Evolutionary conservation across 35 echinoderm and acorn worm species (phyloP), one percentile per base, ranked within the genome.

Genomic region (Ophiothrix spiculata): DNA sequence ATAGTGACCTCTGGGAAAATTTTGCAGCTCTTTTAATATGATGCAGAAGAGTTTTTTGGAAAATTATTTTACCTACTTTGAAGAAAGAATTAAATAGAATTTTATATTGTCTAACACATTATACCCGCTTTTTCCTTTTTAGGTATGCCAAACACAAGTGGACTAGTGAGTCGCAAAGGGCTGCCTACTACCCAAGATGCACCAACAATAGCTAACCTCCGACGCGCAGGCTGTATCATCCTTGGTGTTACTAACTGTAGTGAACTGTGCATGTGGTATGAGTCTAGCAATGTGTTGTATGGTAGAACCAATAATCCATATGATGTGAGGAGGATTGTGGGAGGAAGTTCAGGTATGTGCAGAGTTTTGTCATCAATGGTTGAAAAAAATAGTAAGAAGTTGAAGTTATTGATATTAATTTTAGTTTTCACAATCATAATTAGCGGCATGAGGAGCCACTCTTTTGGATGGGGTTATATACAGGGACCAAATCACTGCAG

Each of bases 221-320:
- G 87, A 31, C 40, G 81, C 11, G 90, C 94, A 29, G 94, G 94
- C 16, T 92, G 90, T 56, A 90, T 97, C 41, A 80, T 92, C 25
- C 46, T 93, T n/a, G 94, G 90, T 13, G 69, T 93, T 4, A 97
- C 94, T 0, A 97, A 97, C 64, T 78, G 83, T 80, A 93, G 91
- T 46, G 94, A 97, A 38, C 88, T 97, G 13, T 97, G 94, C 85
- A 97, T 97, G 94, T 97, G 94, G 94, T 97, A 97, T 37, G 94
- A 97, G 79, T 97, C 94, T 1, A 78, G 86, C 28, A 97, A 93
- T 46, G 86, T 81, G 63, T 87, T 97, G 10, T 97, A 97, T 78
- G 94, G 94, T 13, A 81, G 90, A 31, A 90, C 90, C 4, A 88
- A 87, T 64, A 97, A 97, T 80, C 86, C 94, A 0, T 97, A 97